Evolutionary conservation across 2,113 vertebrate species (phyloP).

Genomic region (Hiodon tergisus): DNA sequence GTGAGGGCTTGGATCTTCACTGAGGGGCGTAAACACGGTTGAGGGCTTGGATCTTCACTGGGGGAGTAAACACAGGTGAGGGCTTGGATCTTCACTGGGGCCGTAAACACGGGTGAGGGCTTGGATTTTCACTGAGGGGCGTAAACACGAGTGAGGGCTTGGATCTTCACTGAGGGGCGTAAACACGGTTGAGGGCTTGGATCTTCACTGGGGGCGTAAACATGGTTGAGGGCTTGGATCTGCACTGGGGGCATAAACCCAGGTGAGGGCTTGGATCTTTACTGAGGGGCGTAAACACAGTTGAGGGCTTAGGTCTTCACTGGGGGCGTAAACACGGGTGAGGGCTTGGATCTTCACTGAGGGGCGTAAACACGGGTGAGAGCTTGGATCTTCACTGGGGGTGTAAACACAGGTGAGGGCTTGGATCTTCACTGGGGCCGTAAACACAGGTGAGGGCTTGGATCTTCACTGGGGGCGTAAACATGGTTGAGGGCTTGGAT

Average conservation of each 20-base stretch:
- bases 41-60: conserved; percentile 19
- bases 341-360: conserved; percentile 96
- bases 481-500: conserved; percentile 76
- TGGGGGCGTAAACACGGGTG: not conserved
- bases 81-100: conserved; percentile 98
- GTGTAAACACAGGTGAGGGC: conserved; percentile 33
- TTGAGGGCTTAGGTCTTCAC: conserved; percentile 45
- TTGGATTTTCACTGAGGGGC: too few relatives aligned
- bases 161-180: conserved; percentile 97
- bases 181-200: conserved; percentile 77
- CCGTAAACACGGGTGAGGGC: conserved; percentile 88
- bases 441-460: conserved; percentile 80
- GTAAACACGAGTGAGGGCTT: conserved; percentile 58
- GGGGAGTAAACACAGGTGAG: conserved; percentile 31
- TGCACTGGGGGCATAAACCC: too few relatives aligned
- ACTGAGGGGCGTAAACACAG: conserved; percentile 97
- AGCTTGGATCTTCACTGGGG: not conserved
- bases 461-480: too few relatives aligned
- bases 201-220: too few relatives aligned
- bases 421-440: conserved; percentile 86
- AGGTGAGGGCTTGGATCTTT: conserved; percentile 85
- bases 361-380: conserved; percentile 94
- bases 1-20: conserved; percentile 92
- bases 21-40: conserved; percentile 96
- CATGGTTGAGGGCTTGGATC: conserved; percentile 76